phyloP scores from a whole-genome alignment of 2,113 vertebrate species.

The Chunga burmeisteri region DNA sequence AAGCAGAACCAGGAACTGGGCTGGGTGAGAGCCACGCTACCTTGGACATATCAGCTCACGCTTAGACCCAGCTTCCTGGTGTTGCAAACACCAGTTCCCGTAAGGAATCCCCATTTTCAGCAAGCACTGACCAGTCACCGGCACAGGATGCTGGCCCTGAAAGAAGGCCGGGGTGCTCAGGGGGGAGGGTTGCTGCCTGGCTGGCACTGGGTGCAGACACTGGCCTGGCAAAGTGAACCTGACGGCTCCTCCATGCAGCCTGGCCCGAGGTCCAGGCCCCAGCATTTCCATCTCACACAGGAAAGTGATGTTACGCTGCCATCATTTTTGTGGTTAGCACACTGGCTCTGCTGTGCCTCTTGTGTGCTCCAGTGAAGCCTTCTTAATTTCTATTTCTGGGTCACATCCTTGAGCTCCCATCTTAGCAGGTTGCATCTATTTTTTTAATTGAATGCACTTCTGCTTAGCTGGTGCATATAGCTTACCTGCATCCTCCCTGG shows the following conservation, averaged over 20 bases:
- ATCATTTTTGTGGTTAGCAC: background rate
- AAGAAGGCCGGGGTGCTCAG: fast-evolving
- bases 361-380: background rate
- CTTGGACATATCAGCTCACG: fast-evolving
- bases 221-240: background rate
- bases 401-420: background rate
- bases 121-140: background rate
- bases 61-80: background rate
- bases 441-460: background rate
- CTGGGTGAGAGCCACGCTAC: background rate
- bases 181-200: background rate
- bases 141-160: background rate
- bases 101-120: background rate
- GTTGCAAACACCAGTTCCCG: background rate
- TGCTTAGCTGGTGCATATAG: background rate
- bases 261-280: background rate
- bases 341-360: background rate
- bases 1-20: background rate
- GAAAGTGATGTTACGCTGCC: background rate
- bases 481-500: background rate
- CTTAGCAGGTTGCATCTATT: background rate
- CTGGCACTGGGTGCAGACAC: background rate
- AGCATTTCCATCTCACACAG: background rate
- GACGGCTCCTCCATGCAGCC: fast-evolving
- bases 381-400: background rate